Base-by-base conservation (phyloP, 2,888 invertebrate species). In the Orthosia gracilis region DNA sequence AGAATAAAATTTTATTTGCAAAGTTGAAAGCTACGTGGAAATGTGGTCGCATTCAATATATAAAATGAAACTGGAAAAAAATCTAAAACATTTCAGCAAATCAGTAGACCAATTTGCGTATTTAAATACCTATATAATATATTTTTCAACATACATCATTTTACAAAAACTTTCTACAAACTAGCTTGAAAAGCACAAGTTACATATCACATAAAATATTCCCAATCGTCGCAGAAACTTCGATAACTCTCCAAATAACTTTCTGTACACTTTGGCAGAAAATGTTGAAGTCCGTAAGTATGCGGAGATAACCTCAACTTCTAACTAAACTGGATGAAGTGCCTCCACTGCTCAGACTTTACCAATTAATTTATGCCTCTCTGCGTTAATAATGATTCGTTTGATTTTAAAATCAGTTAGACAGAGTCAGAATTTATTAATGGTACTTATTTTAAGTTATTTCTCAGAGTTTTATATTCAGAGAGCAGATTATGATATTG, bases 161-260 rank as follows among this genome's bases (percentile, higher is more conserved):
- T 52, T 5, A 47, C 9, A 12, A 17, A 57, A 26, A 59, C 52
- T 58, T 18, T 21, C 12, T 18, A 2, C 13, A 45, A 31, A 21
- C 11, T 66, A n/a, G 7, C 26, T 58, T 49, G 23, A 68, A 55
- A 45, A 82, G n/a, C 45, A 59, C 49, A 55, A 64, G 21, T 15
- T 63, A 54, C 47, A 45, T 63, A 17, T 55, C 54, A 26, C 49
- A 64, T 76, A 50, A 59, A 82, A 76, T 76, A 67, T 78, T 76
- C 45, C 26, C 31, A 55, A 63, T 63, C 21, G 21, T 45, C 17
- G 21, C 45, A 40, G 49, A 63, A 18, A 64, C 49, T 82, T 67
- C 3, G 4, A 63, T 13, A 82, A 50, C 45, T 67, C 12, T 3
- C 26, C 11, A 47, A 52, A n/a, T 11, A 66, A 74, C 26, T 63